Evolutionary conservation across 2,888 invertebrate species (phyloP), one percentile per base, ranked within the genome.

Genomic region (Scrobipalpa atriplicella): DNA sequence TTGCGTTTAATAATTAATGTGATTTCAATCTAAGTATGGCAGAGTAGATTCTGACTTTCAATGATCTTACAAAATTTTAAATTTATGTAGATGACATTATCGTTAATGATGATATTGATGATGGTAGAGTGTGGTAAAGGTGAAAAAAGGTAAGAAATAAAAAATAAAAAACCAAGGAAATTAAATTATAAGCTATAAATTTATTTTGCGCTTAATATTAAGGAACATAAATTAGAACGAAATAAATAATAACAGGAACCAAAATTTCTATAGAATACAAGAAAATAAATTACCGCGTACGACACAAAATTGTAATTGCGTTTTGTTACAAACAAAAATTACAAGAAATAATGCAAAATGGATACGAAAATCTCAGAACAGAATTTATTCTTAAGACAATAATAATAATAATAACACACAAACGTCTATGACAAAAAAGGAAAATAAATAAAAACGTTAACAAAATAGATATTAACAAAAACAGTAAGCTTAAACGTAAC

Each of bases 221-320:
- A 76, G 75, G 82, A 89, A 89, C 85, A 88, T 86, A 89, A 88
- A 87, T 87, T 83, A 86, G 78, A 88, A 92, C 89, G 82, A 92
- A 93, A 93, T 92, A 93, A 93, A 93, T 21, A 92, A 91, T 93
- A 93, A 91, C 91, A 90, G 88, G 89, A 90, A 90, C 89, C 83
- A 88, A 64, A 85, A 79, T 80, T 79, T 79, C 72, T 78, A 74
- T 72, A 69, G 70, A 80, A 77, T 79, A 79, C 77, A 79, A 77
- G 80, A 79, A 78, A 81, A 81, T 73, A 78, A 79, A 76, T 71
- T 74, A 77, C 19, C 72, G 67, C 70, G 70, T 73, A 72, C 73
- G 67, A 76, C 68, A 78, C 71, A 76, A 77, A 75, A 73, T 73
- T 69, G 73, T 74, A 76, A 77, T 71, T 69, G 73, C 69, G 71